Conservation (phyloP, 2,113 vertebrate species). For the Silurus asotus region DNA sequence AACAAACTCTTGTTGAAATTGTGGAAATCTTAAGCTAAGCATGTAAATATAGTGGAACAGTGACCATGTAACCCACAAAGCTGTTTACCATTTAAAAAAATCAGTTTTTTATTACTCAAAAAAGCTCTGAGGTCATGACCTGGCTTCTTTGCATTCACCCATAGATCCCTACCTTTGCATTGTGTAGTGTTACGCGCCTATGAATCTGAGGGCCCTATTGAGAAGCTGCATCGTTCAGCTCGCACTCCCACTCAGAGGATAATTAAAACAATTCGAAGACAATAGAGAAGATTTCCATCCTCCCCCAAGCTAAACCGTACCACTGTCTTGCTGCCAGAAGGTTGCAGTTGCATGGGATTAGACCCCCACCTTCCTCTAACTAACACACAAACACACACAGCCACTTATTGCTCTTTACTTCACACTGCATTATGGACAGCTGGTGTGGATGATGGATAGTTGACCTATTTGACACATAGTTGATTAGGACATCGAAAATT, state of each 20-base stretch:
- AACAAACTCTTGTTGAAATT: not conserved
- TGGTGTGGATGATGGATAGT: slow-evolving; percentile 1
- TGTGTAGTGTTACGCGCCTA: slow-evolving; percentile 50
- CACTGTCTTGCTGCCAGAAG: slow-evolving; percentile 78
- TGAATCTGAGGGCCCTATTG: slow-evolving; percentile 58
- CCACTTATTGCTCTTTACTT: slow-evolving; percentile 41
- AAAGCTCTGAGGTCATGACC: not conserved
- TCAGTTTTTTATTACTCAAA: not conserved
- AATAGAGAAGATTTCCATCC: slow-evolving; percentile 81
- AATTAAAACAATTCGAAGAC: slow-evolving; percentile 94
- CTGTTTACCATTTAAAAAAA: not conserved
- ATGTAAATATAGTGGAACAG: not conserved
- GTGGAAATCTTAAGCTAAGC: not conserved
- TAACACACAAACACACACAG: slow-evolving; percentile 49
- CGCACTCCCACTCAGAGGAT: slow-evolving; percentile 77
- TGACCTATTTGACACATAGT: not conserved
- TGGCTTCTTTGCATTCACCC: slow-evolving; percentile 7
- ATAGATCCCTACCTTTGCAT: slow-evolving; percentile 16
- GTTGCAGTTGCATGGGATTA: slow-evolving; percentile 72
- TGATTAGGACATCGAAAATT: slow-evolving; percentile 9
- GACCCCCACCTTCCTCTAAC: slow-evolving; percentile 35
- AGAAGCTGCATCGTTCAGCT: slow-evolving; percentile 48
- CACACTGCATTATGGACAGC: slow-evolving; percentile 25
- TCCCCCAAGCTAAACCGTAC: slow-evolving; percentile 77
- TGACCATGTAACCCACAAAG: not conserved